These are phyloP conservation scores for Rousettus madagascariensis DNA, from an alignment of 2,797 vertebrate genomes.

Conservation along the genomic window DNA sequence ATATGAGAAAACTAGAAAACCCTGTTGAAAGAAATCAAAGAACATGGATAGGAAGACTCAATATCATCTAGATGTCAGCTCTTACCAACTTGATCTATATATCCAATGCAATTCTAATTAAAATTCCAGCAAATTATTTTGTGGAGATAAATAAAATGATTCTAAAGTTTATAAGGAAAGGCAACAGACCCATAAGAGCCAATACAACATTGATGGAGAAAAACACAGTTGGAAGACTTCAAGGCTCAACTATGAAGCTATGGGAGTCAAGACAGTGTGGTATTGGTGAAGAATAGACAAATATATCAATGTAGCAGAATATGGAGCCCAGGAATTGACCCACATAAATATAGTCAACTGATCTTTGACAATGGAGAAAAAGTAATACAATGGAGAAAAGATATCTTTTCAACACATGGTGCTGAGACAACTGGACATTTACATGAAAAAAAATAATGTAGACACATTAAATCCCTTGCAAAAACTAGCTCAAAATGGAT, in stretches of 20 bases:
- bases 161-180: neutral
- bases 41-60: neutral
- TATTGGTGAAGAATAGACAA: neutral
- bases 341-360: neutral
- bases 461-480: neutral
- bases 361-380: neutral
- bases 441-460: neutral
- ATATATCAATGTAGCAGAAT: neutral
- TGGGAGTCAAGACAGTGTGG: neutral
- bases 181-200: neutral
- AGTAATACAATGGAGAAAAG: neutral
- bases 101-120: neutral
- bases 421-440: neutral
- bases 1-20: neutral
- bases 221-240: neutral
- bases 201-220: neutral
- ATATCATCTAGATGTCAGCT: neutral
- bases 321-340: neutral
- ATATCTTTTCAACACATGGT: neutral
- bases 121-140: neutral
- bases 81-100: neutral
- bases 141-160: neutral
- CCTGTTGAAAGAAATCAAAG: neutral
- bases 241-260: neutral
- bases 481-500: neutral